Conservation (phyloP, 2,113 vertebrate species). For the Saguinus imperator region DNA sequence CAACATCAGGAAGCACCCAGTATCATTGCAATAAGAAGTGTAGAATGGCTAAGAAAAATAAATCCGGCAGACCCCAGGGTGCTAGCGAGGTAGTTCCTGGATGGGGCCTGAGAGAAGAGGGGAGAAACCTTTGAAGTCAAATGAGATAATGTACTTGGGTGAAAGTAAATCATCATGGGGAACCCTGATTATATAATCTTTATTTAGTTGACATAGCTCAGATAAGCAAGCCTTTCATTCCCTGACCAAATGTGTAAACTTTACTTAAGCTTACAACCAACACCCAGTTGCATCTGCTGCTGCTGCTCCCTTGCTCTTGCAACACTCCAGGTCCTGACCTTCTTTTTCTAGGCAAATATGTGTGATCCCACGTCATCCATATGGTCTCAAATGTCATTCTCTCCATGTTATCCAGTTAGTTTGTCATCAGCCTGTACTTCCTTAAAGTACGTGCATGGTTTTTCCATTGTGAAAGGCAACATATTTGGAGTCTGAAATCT, state of each 20-base stretch:
- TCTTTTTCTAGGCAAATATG: neutral
- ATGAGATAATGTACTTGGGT: conserved; percentile 36
- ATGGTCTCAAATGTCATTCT: neutral
- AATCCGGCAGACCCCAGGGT: neutral
- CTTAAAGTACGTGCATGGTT: neutral
- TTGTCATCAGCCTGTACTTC: neutral
- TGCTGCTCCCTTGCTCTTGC: neutral
- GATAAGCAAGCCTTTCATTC: conserved; percentile 10
- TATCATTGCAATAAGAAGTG: neutral
- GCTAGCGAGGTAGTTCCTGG: neutral
- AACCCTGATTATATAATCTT: conserved; percentile 7
- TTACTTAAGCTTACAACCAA: neutral
- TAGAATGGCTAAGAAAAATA: conserved; percentile 10
- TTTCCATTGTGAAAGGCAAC: neutral
- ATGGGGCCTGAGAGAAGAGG: neutral
- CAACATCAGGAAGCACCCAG: neutral
- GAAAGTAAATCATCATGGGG: neutral
- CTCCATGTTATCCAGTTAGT: neutral
- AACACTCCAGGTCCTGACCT: neutral
- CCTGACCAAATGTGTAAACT: neutral
- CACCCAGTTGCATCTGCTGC: neutral
- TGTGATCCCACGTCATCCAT: neutral
- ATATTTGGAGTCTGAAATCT: neutral
- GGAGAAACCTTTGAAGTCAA: conserved; percentile 44
- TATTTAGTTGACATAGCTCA: neutral